These are phyloP conservation scores for Atethmia centrago DNA, from an alignment of 2,888 invertebrate genomes.

Conservation along the genomic window DNA sequence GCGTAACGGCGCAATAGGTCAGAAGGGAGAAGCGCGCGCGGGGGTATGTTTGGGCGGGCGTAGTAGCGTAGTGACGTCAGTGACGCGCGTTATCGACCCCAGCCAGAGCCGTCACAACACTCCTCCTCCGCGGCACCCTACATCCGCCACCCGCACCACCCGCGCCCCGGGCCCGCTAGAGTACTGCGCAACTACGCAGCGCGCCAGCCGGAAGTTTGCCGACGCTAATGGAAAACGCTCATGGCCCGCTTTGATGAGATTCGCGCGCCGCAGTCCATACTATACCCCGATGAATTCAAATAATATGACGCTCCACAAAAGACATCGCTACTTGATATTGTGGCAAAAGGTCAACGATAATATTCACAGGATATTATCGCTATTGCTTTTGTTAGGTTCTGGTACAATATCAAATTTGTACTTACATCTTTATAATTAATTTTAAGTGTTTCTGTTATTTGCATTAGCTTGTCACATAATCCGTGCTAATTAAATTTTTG, in stretches of 20 bases:
- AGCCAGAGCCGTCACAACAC: slow-evolving; percentile 85
- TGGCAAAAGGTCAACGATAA: slow-evolving; percentile 31
- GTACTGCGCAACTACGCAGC: slow-evolving; percentile 83
- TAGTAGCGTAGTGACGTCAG: slow-evolving; percentile 90
- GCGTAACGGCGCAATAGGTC: slow-evolving; percentile 88
- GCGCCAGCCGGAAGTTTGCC: slow-evolving; percentile 84
- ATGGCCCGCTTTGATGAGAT: slow-evolving; percentile 75
- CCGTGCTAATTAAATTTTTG: not conserved
- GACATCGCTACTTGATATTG: slow-evolving; percentile 53
- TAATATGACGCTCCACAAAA: slow-evolving; percentile 57
- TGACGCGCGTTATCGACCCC: slow-evolving; percentile 86
- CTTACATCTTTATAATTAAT: slow-evolving; percentile 3
- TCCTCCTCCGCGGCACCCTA: slow-evolving; percentile 73
- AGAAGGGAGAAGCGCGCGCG: slow-evolving; percentile 77
- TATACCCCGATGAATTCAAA: slow-evolving; percentile 60
- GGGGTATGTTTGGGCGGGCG: slow-evolving; percentile 88
- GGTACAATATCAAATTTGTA: not conserved
- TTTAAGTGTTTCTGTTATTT: not conserved
- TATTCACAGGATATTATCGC: slow-evolving; percentile 56
- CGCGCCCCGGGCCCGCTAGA: slow-evolving; percentile 59
- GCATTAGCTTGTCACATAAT: slow-evolving; percentile 1
- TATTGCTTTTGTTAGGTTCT: slow-evolving; percentile 1
- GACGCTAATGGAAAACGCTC: slow-evolving; percentile 83
- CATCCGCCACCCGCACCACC: slow-evolving; percentile 54
- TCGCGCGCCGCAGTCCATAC: slow-evolving; percentile 64